Conservation (phyloP, 2,888 invertebrate genomes). For the Tetranychus piercei region DNA sequence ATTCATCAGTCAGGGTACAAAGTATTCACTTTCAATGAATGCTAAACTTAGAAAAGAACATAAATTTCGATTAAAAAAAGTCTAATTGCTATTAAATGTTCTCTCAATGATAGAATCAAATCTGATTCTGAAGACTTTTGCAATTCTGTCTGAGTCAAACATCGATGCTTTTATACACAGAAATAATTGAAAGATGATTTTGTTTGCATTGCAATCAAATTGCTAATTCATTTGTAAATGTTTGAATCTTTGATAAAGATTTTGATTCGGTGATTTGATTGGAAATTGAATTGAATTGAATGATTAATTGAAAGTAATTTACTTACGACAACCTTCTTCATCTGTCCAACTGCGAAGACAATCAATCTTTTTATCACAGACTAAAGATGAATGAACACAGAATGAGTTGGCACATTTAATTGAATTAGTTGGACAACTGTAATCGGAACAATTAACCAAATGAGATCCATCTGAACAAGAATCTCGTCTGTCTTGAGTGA, state of each 20-base stretch:
- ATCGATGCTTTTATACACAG: no score
- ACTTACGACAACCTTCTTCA: slow-evolving; percentile 33
- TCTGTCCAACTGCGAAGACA: slow-evolving; percentile 34
- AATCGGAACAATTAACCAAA: slow-evolving; percentile 31
- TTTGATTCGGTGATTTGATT: neutral
- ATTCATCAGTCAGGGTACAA: no score
- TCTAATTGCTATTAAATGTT: no score
- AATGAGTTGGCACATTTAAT: slow-evolving; percentile 33
- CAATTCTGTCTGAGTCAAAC: no score
- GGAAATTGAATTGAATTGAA: neutral
- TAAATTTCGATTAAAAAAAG: no score
- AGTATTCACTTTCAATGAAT: no score
- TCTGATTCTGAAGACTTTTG: no score
- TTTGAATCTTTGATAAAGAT: neutral
- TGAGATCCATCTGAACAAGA: slow-evolving; percentile 35
- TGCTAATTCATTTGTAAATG: no score
- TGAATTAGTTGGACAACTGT: neutral
- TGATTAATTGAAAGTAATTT: neutral
- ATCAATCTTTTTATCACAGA: slow-evolving; percentile 35
- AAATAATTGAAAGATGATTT: no score
- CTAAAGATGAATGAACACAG: slow-evolving; percentile 33
- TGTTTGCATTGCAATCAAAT: no score
- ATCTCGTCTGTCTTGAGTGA: slow-evolving; percentile 27
- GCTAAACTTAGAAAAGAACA: no score
- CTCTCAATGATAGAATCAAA: no score